phyloP scores from a whole-genome alignment of 2,888 invertebrate species.

The Diplazon laetatorius region DNA sequence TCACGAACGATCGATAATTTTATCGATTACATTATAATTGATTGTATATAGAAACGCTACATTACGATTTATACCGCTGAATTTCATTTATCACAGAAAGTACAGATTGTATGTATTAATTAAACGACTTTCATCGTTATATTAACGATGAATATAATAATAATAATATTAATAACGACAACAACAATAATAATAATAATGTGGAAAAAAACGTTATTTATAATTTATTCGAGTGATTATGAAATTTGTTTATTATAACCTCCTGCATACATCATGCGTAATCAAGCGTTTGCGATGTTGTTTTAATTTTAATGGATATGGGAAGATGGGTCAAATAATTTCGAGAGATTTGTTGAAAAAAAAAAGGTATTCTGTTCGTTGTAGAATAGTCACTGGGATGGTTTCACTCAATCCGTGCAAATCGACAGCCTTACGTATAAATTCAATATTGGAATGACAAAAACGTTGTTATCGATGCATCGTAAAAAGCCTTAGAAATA shows the following conservation, averaged over 20 bases:
- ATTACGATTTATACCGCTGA: neutral
- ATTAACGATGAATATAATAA: conserved; percentile 16
- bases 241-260: conserved; percentile 12
- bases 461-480: neutral
- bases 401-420: neutral
- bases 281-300: neutral
- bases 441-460: conserved; percentile 8
- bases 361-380: conserved; percentile 11
- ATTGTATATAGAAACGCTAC: conserved; percentile 20
- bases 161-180: neutral
- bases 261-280: conserved; percentile 5
- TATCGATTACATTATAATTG: conserved; percentile 22
- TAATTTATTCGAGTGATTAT: conserved; percentile 23
- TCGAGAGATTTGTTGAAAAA: conserved; percentile 17
- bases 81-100: conserved; percentile 43
- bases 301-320: conserved; percentile 3
- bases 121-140: conserved; percentile 5
- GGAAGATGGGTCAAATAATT: neutral
- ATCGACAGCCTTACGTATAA: conserved; percentile 5
- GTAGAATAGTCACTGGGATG: conserved; percentile 1
- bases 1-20: conserved; percentile 6
- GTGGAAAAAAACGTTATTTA: too few species aligned
- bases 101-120: conserved; percentile 15
- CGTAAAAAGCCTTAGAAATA: conserved; percentile 18
- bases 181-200: too few species aligned